Percentiles rank a stretch among this genome's conserved stretches.
phyloP scores from a whole-genome alignment of 2,888 invertebrate species.

The Galerucella nymphaeae region DNA sequence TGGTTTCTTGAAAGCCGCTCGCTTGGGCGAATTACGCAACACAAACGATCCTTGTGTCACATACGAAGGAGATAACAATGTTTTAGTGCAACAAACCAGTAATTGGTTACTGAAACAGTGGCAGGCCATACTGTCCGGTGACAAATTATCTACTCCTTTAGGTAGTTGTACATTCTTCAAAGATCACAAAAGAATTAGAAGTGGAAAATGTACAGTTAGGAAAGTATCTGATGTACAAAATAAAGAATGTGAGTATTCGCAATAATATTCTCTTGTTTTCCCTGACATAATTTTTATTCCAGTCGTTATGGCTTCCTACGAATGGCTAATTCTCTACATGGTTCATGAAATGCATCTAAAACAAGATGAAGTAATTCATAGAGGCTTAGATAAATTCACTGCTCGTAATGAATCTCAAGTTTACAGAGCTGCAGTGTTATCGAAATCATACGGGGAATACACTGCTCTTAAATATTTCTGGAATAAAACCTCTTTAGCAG shows the following conservation, averaged over 20 bases:
- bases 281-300: slow-evolving; percentile 56
- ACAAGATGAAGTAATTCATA: slow-evolving; percentile 68
- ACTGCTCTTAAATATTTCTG: slow-evolving; percentile 69
- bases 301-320: slow-evolving; percentile 79
- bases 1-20: slow-evolving; percentile 84
- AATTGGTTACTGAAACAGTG: slow-evolving; percentile 85
- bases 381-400: slow-evolving; percentile 74
- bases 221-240: slow-evolving; percentile 58
- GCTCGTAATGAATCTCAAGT: slow-evolving; percentile 84
- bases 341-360: slow-evolving; percentile 75
- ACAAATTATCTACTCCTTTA: slow-evolving; percentile 73
- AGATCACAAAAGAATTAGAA: slow-evolving; percentile 66
- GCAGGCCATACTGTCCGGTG: slow-evolving; percentile 65
- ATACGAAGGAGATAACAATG: slow-evolving; percentile 95
- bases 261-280: no score
- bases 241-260: slow-evolving; percentile 60
- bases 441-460: slow-evolving; percentile 82
- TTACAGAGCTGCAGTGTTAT: slow-evolving; percentile 79
- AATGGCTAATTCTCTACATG: slow-evolving; percentile 87
- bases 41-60: slow-evolving; percentile 92
- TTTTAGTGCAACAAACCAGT: slow-evolving; percentile 88
- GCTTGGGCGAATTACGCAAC: slow-evolving; percentile 84
- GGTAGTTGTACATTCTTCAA: slow-evolving; percentile 77
- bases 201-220: slow-evolving; percentile 60
- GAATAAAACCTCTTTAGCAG: slow-evolving; percentile 63